A percentile compares a stretch with the other conserved stretches of the same genome.
phyloP scores from a whole-genome alignment of 2,113 vertebrate species.

The Elephas maximus region DNA sequence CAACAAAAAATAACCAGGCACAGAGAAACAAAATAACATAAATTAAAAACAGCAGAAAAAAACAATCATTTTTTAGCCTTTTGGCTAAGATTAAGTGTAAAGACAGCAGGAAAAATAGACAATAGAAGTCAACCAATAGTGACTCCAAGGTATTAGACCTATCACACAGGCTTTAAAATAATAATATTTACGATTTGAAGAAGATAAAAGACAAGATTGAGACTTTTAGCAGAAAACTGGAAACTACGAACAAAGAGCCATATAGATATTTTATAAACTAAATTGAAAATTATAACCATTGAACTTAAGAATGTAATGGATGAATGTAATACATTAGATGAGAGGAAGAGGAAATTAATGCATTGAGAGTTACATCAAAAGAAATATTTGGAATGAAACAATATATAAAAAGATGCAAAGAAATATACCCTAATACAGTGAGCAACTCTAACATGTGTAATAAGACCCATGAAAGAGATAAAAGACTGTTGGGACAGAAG shows the following conservation, averaged over 20 bases:
- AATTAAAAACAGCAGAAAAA: conserved; percentile 14
- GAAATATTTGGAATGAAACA: conserved; percentile 33
- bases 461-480: not conserved
- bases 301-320: not conserved
- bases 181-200: not conserved
- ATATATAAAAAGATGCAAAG: not conserved
- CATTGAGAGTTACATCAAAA: not conserved
- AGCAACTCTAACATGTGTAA: not conserved
- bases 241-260: not conserved
- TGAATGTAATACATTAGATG: not conserved
- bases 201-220: not conserved
- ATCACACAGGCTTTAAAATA: not conserved
- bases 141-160: not conserved
- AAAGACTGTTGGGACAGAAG: not conserved
- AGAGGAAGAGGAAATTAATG: conserved; percentile 4
- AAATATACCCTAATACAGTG: not conserved
- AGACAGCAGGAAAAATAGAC: not conserved
- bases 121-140: not conserved
- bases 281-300: conserved; percentile 3
- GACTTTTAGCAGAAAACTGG: not conserved
- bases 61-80: not conserved
- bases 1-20: not conserved
- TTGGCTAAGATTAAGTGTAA: too few species aligned
- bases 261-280: not conserved
- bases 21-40: conserved; percentile 4